These are phyloP conservation scores for Antedon mediterranea DNA, from an alignment of 53 echinoderm and acorn worm genomes.

Conservation along the genomic window DNA sequence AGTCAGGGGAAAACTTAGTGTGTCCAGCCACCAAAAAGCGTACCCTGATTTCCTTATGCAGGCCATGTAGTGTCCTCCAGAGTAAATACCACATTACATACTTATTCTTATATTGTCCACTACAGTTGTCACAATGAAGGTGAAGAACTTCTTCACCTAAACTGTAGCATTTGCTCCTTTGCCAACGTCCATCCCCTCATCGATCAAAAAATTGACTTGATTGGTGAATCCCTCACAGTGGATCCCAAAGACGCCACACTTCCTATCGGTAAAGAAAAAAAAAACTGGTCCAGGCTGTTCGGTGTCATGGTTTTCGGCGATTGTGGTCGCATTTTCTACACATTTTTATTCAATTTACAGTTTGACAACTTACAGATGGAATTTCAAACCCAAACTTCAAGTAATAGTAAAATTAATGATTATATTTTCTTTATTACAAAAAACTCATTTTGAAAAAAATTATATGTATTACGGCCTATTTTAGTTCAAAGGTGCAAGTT, in stretches of 20 bases:
- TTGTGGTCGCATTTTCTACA: too few species aligned
- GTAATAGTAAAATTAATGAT: too few species aligned
- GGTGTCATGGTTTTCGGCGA: too few species aligned
- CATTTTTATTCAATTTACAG: too few species aligned
- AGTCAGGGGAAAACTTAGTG: background rate
- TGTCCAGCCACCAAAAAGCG: background rate
- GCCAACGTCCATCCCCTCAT: background rate
- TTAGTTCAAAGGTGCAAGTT: too few species aligned
- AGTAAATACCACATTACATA: conserved; percentile 28
- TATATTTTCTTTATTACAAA: too few species aligned
- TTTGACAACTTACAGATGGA: too few species aligned
- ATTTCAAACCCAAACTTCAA: too few species aligned
- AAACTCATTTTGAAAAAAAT: too few species aligned
- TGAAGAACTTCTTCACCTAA: conserved; percentile 13
- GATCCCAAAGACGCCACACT: background rate
- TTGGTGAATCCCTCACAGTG: background rate
- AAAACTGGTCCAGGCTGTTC: conserved; percentile 5
- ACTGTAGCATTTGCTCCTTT: conserved; percentile 1
- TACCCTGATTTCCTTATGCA: conserved; percentile 4
- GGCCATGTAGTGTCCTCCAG: conserved; percentile 20
- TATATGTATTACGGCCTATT: too few species aligned
- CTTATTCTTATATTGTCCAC: conserved; percentile 44
- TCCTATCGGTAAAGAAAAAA: background rate
- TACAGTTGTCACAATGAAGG: conserved; percentile 24
- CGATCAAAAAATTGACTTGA: background rate